Evolutionary conservation across 2,797 vertebrate species (phyloP).

Genomic region (Morelia viridis): DNA sequence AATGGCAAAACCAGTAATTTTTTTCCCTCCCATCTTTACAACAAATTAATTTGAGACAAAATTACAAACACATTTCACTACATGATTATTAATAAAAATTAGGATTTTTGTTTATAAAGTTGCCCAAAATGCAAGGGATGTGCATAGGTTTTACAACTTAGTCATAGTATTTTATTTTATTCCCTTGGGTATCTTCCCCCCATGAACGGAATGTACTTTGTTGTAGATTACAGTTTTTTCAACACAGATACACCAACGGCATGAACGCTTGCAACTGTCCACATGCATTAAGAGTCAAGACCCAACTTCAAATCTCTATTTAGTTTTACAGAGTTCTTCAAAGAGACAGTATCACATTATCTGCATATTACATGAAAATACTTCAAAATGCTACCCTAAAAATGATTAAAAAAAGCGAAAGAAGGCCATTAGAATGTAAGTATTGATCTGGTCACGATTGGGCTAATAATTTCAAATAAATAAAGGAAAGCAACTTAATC

Average conservation of each 20-base stretch:
- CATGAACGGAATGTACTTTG: slow-evolving; percentile 92
- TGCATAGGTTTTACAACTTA: slow-evolving; percentile 89
- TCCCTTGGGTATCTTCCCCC: slow-evolving; percentile 81
- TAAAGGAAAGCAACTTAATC: slow-evolving; percentile 80
- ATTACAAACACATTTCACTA: slow-evolving; percentile 97
- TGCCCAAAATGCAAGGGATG: slow-evolving; percentile 92
- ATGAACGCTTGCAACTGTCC: slow-evolving; percentile 94
- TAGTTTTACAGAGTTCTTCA: slow-evolving; percentile 91
- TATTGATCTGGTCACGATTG: slow-evolving; percentile 74
- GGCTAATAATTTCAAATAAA: slow-evolving; percentile 83
- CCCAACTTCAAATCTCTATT: slow-evolving; percentile 90
- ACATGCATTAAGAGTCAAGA: slow-evolving; percentile 98
- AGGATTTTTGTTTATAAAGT: slow-evolving; percentile 86
- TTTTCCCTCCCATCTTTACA: slow-evolving; percentile 79
- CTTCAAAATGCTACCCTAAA: slow-evolving; percentile 74
- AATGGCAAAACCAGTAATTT: slow-evolving; percentile 84
- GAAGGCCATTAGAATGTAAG: slow-evolving; percentile 78
- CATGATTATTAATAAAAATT: slow-evolving; percentile 93
- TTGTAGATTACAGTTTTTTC: slow-evolving; percentile 85
- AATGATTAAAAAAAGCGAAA: slow-evolving; percentile 65
- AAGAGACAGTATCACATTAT: slow-evolving; percentile 93
- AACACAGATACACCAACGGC: slow-evolving; percentile 90
- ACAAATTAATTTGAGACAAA: slow-evolving; percentile 90
- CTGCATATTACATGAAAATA: slow-evolving; percentile 79
- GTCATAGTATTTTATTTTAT: slow-evolving; percentile 80